Percentiles rank a stretch among this genome's conserved stretches.
These are phyloP conservation scores for Aphelocoma coerulescens DNA, from an alignment of 2,113 vertebrate genomes.

Conservation along the genomic window DNA sequence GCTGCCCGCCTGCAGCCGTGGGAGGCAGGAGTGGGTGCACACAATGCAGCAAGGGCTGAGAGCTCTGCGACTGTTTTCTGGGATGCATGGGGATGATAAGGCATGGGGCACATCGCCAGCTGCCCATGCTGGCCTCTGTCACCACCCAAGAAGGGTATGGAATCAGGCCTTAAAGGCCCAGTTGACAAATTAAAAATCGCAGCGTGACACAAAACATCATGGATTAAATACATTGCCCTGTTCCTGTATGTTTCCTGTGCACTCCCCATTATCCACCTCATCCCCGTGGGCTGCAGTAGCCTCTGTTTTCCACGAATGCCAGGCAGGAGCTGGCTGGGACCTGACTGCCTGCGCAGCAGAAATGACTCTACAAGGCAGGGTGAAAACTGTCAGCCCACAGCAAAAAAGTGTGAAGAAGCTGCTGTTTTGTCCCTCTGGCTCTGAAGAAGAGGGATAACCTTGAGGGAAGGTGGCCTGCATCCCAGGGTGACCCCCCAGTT, in stretches of 20 bases:
- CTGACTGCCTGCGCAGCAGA: neutral
- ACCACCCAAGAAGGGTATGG: neutral
- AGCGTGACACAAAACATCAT: neutral
- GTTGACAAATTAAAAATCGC: neutral
- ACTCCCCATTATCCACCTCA: neutral
- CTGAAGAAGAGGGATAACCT: neutral
- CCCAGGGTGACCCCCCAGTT: neutral
- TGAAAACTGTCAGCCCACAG: neutral
- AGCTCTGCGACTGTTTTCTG: neutral
- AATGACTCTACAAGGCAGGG: neutral
- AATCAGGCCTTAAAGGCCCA: neutral
- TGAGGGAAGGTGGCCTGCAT: neutral
- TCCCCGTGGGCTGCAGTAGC: neutral
- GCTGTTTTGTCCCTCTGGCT: neutral
- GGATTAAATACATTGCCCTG: neutral
- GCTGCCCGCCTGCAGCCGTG: neutral
- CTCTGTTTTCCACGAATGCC: neutral
- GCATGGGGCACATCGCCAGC: neutral
- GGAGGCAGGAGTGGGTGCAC: neutral
- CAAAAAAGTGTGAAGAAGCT: neutral
- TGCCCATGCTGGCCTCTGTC: neutral
- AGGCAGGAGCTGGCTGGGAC: neutral
- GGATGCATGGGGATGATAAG: neutral
- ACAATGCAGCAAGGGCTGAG: neutral
- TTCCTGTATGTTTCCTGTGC: accelerated